Percentiles rank a stretch among this genome's conserved stretches.
Conservation (phyloP, 2,113 vertebrate species). For the Syrrhaptes paradoxus region DNA sequence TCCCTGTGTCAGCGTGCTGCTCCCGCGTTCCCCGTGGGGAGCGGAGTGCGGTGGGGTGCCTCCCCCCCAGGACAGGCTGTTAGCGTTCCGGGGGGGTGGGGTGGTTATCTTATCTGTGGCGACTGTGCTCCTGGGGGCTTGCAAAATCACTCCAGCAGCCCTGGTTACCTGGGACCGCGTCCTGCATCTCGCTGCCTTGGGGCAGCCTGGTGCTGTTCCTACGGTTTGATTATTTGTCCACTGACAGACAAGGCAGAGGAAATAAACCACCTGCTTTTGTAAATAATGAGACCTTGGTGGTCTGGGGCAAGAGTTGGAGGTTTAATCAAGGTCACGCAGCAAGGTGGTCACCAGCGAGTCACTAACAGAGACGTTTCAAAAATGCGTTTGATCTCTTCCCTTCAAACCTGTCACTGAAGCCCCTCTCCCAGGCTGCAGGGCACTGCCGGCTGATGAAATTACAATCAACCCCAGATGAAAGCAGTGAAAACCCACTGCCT, state of each 20-base stretch:
- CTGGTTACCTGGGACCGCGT: background rate
- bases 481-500: background rate
- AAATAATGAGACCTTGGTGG: background rate
- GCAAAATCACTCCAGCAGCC: background rate
- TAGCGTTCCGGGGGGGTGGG: background rate
- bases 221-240: background rate
- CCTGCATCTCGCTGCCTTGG: background rate
- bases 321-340: background rate
- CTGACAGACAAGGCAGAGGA: background rate
- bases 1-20: background rate
- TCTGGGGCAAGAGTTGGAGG: background rate
- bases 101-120: background rate
- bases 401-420: background rate
- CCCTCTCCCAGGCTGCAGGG: background rate
- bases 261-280: background rate
- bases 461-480: background rate
- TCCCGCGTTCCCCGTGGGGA: background rate
- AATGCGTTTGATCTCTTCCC: background rate
- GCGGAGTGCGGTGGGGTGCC: background rate
- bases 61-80: background rate
- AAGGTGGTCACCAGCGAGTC: background rate
- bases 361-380: background rate
- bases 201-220: background rate
- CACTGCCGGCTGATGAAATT: background rate
- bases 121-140: background rate